Evolutionary conservation across 2,888 invertebrate species (phyloP).

Genomic region (Nephrotoma appendiculata): DNA sequence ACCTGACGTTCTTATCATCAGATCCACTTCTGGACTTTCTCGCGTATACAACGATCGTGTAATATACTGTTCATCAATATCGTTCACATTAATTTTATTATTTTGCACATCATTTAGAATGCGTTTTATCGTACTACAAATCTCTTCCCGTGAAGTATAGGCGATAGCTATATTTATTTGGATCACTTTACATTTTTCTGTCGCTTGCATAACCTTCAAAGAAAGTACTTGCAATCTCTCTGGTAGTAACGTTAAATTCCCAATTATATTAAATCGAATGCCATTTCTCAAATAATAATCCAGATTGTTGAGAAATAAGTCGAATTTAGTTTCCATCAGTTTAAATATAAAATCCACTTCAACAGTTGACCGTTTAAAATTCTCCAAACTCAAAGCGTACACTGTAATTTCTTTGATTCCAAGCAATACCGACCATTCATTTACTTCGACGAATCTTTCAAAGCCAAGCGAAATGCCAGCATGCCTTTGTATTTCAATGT

Average conservation of each 20-base stretch:
- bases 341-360: constrained; percentile 84
- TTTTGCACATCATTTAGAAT: too few relatives aligned
- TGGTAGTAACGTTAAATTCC: constrained; percentile 47
- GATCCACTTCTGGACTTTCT: constrained; percentile 63
- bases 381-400: constrained; percentile 98
- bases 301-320: constrained; percentile 59
- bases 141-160: too few relatives aligned
- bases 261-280: too few relatives aligned
- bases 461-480: constrained; percentile 78
- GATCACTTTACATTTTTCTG: constrained; percentile 38
- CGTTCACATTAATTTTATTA: constrained; percentile 49
- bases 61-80: constrained; percentile 64
- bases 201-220: too few relatives aligned
- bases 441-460: constrained; percentile 63
- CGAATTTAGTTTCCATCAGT: constrained; percentile 75
- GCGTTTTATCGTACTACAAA: too few relatives aligned
- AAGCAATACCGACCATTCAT: constrained; percentile 73
- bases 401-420: constrained; percentile 92
- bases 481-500: constrained; percentile 54
- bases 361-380: constrained; percentile 81
- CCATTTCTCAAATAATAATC: too few relatives aligned
- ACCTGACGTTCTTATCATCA: constrained; percentile 90
- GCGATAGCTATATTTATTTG: constrained; percentile 62
- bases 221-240: constrained; percentile 23
- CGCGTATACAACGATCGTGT: constrained; percentile 63